These are phyloP conservation scores for Drosophila littoralis DNA, from an alignment of 1,140 invertebrate species.

Conservation along the genomic window DNA sequence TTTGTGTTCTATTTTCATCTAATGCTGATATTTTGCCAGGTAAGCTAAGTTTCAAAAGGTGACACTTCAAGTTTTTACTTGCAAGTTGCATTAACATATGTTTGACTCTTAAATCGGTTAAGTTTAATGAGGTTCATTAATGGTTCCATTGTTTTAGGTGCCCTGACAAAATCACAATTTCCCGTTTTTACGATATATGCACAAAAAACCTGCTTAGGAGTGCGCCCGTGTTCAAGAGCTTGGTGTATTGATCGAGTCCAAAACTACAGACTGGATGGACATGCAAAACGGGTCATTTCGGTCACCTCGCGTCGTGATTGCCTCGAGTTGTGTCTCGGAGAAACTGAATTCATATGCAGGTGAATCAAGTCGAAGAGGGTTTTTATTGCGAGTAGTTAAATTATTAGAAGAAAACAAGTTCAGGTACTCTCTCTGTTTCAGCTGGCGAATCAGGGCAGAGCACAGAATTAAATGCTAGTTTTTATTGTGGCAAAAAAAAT, in stretches of 20 bases:
- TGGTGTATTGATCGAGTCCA: slow-evolving; percentile 98
- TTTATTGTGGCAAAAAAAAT: too few species aligned
- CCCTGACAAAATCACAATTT: slow-evolving; percentile 95
- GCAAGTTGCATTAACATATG: too few species aligned
- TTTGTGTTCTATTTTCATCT: slow-evolving; percentile 95
- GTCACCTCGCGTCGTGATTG: slow-evolving; percentile 93
- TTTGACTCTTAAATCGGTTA: too few species aligned
- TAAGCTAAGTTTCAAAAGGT: slow-evolving; percentile 84
- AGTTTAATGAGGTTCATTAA: too few species aligned
- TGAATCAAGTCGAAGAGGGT: slow-evolving; percentile 85
- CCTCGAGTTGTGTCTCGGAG: slow-evolving; percentile 93
- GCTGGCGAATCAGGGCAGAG: too few species aligned
- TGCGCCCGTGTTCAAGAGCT: slow-evolving; percentile 93
- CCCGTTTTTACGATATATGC: slow-evolving; percentile 98
- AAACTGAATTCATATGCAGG: slow-evolving; percentile 95
- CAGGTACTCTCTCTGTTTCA: too few species aligned
- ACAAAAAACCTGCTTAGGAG: slow-evolving; percentile 95
- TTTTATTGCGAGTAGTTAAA: background rate
- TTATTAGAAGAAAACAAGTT: too few species aligned
- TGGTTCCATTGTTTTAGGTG: slow-evolving; percentile 86
- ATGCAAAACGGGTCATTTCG: slow-evolving; percentile 89
- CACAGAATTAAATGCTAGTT: too few species aligned
- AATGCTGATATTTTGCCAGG: slow-evolving; percentile 93
- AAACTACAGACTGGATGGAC: slow-evolving; percentile 90
- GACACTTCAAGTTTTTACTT: background rate